Percentiles rank a stretch among this genome's conserved stretches.
These are phyloP conservation scores for Apteryx mantelli DNA, from an alignment of 2,113 vertebrate species.

Conservation along the genomic window DNA sequence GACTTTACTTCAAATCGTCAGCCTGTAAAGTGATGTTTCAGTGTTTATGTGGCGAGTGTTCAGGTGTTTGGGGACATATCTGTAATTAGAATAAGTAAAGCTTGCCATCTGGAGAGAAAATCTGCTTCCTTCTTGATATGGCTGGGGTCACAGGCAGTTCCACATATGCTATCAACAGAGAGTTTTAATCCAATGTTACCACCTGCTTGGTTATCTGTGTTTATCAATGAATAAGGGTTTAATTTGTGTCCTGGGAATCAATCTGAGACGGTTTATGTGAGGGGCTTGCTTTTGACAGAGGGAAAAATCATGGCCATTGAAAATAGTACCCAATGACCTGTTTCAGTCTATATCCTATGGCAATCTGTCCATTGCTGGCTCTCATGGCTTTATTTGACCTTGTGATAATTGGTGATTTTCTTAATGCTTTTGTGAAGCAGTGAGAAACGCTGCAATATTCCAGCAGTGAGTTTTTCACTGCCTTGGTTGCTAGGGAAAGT, in stretches of 20 bases:
- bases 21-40: not conserved
- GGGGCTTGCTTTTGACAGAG: not conserved
- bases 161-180: not conserved
- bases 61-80: conserved; percentile 18
- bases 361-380: not conserved
- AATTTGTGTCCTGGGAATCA: not conserved
- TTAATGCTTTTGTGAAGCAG: not conserved
- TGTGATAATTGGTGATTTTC: not conserved
- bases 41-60: not conserved
- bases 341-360: not conserved
- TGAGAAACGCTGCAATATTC: not conserved
- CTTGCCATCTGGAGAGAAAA: conserved; percentile 54
- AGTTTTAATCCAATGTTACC: not conserved
- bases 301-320: not conserved
- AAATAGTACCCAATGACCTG: not conserved
- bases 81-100: conserved; percentile 17
- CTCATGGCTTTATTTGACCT: not conserved
- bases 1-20: not conserved
- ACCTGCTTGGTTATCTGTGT: not conserved
- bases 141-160: not conserved
- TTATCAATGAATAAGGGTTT: not conserved
- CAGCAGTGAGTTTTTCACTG: not conserved
- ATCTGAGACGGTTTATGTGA: not conserved
- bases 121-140: not conserved
- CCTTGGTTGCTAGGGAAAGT: not conserved